Base-by-base conservation (phyloP, 2,888 invertebrate species). In the Octodonta nipae region DNA sequence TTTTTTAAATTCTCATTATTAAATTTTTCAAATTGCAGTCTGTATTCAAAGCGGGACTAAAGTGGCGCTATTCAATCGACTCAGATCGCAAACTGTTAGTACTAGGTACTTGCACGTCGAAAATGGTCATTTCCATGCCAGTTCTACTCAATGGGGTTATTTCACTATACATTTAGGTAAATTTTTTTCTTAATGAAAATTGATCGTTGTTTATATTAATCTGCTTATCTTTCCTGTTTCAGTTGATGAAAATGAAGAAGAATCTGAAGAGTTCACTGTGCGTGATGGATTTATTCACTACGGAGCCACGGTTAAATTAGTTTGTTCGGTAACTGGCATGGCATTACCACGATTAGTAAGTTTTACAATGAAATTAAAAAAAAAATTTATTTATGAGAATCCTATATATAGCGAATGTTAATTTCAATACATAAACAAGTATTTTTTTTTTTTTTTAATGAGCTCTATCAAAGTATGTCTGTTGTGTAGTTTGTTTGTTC, bases 321-420 rank as follows among this genome's bases (percentile, higher is more conserved):
- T 98, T n/a, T 98, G 98, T 63, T 92, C 93, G 10, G 93, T 95
- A 13, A 96, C 96, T 1, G 96, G 96, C 39, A 96, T 98, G 92
- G 95, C 96, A 4, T 64, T 99, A 45, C 98, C 98, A 1, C 73
- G 95, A 46, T 72, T 98, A 48, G n/a, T n/a, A n/a, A n/a, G n/a
- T n/a, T n/a, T n/a, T n/a, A n/a, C n/a, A n/a, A n/a, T n/a, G n/a
- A n/a, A n/a, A n/a, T n/a, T n/a, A n/a, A n/a, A n/a, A n/a, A n/a
- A n/a, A n/a, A n/a, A n/a, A n/a, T n/a, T n/a, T n/a, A n/a, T n/a
- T n/a, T n/a, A n/a, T n/a, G n/a, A n/a, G n/a, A n/a, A n/a, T n/a
- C n/a, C n/a, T n/a, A n/a, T n/a, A n/a, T n/a, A n/a, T n/a, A n/a
- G n/a, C n/a, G n/a, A n/a, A n/a, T n/a, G n/a, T n/a, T n/a, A n/a